Conservation (phyloP, 2,888 invertebrate species). For the Lamellibrachia satsuma region DNA sequence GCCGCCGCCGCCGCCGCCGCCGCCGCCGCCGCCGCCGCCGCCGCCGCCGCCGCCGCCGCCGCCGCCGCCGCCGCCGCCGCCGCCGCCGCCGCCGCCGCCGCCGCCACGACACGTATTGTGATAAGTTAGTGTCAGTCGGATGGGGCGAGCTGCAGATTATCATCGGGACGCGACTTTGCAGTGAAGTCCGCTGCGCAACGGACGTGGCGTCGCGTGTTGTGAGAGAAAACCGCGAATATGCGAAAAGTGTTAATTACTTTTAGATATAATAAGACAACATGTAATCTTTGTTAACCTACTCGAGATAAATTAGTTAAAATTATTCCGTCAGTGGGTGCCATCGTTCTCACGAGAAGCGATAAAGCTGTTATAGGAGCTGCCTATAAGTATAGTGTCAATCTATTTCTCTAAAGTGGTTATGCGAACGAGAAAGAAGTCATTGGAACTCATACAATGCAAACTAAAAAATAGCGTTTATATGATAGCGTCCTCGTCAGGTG, state of each 20-base stretch:
- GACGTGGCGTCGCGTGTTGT: neutral
- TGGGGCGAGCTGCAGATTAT: neutral
- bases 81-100: no score
- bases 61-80: no score
- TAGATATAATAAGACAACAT: neutral
- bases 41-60: no score
- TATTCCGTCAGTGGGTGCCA: neutral
- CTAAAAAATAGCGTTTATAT: no score
- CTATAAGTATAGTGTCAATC: no score
- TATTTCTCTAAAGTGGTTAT: neutral
- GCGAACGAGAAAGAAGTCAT: neutral
- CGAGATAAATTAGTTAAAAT: neutral
- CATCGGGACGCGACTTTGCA: neutral
- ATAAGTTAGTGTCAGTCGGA: neutral
- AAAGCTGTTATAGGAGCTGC: neutral
- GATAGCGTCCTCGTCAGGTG: no score
- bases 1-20: no score
- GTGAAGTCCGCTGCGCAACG: neutral
- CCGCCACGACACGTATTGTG: neutral
- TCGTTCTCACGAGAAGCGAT: neutral
- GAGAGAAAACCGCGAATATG: neutral
- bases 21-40: no score
- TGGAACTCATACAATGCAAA: neutral
- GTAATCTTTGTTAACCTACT: neutral
- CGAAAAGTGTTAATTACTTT: neutral